Base-by-base conservation (phyloP, 2,888 invertebrate species). In the Nemotelus pantherinus region DNA sequence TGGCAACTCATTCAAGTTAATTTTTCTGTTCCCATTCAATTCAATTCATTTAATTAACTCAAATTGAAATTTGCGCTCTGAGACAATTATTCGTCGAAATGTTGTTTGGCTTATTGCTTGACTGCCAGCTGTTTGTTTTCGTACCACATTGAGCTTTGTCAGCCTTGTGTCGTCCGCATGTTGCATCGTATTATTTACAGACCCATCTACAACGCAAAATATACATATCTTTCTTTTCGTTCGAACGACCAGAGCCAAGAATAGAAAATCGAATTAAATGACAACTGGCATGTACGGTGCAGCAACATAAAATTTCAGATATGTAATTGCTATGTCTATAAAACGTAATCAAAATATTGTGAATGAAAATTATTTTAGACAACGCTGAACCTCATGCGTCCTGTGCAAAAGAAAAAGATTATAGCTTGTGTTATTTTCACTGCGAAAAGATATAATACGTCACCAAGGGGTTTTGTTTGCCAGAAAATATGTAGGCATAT, bases 321-420 rank as follows among this genome's bases (percentile, higher is more conserved):
- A 58, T 74, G 48, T 60, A 48, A 50, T 47, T 74, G 74, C 63
- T 74, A 2, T 41, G 39, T 5, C 63, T 63, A 70, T 70, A 70
- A 70, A 70, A 70, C 70, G 55, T 10, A 60, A 74, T 60, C 50
- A 60, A 74, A 74, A 9, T 25, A 25, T 74, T 74, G 60, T 74
- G 74, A 74, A 74, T 74, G 74, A 74, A 74, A 74, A 74, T 74
- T 74, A 55, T 70, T 70, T 70, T 53, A 43, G 53, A 70, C 25
- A 25, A 25, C 55, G 55, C 3, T 55, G 43, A 70, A 70, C 25
- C 44, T 55, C 25, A 25, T 25, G 25, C 25, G 25, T 25, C 25
- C 25, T 25, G 25, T 25, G 25, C 25, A 25, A 25, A 25, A 25
- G 25, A 25, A 25, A 25, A 25, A 25, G 25, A 25, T 25, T 25